These are phyloP conservation scores for Allenopithecus nigroviridis DNA, from an alignment of 2,797 vertebrate species.

Conservation along the genomic window DNA sequence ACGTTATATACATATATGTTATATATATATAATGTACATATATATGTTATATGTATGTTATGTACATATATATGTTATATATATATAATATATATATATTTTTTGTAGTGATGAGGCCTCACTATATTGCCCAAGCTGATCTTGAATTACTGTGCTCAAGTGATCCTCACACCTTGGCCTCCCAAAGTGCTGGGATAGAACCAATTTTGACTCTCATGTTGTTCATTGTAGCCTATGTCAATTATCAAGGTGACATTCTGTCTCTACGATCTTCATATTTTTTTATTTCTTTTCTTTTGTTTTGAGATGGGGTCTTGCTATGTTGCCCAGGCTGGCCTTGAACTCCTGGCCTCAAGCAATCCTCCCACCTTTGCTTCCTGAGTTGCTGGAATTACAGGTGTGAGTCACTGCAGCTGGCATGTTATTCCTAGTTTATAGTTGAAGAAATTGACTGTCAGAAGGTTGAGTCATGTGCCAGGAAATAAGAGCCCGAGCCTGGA, in stretches of 20 bases:
- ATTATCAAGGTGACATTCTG: background rate
- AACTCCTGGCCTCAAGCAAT: background rate
- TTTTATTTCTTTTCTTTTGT: background rate
- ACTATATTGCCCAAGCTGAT: background rate
- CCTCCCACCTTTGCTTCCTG: background rate
- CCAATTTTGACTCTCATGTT: background rate
- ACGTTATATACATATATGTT: too few relatives aligned
- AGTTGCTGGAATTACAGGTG: background rate
- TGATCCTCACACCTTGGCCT: too few relatives aligned
- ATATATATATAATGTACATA: too few relatives aligned
- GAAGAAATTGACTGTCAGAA: background rate
- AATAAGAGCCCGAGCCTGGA: background rate
- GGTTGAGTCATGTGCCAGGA: background rate
- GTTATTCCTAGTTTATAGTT: background rate
- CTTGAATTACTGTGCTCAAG: background rate
- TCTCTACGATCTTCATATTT: background rate
- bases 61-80: too few relatives aligned
- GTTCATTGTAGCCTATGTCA: background rate
- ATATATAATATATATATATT: too few relatives aligned
- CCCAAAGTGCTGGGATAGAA: background rate
- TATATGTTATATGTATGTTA: too few relatives aligned
- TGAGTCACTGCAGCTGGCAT: background rate
- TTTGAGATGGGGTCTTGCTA: background rate
- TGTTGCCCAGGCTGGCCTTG: background rate
- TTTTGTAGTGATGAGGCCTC: background rate